phyloP scores from a whole-genome alignment of 2,888 invertebrate genomes.

The Schizotus pectinicornis region DNA sequence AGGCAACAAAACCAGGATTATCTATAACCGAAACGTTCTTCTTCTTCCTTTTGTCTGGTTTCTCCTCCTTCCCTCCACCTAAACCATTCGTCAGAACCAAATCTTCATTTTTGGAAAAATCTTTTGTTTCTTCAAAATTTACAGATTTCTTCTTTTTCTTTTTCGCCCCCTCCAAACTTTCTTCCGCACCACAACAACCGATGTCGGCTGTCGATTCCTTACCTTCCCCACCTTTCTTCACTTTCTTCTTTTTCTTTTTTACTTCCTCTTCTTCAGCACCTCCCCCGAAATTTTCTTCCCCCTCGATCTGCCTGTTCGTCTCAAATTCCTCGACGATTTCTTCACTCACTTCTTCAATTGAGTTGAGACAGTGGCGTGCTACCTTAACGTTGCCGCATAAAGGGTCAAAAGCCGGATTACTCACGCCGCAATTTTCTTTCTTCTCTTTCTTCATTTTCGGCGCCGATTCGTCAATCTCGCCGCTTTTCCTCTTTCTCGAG shows the following conservation, averaged over 20 bases:
- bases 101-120: neutral
- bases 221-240: constrained; percentile 7
- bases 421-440: constrained; percentile 36
- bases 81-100: neutral
- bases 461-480: constrained; percentile 6
- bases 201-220: neutral
- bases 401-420: constrained; percentile 52
- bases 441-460: constrained; percentile 24
- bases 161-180: constrained; percentile 6
- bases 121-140: constrained; percentile 10
- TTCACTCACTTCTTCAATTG: constrained; percentile 43
- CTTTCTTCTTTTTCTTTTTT: constrained; percentile 25
- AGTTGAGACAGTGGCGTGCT: constrained; percentile 43
- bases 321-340: constrained; percentile 32
- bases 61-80: too few species aligned
- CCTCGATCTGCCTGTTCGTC: constrained; percentile 5
- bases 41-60: constrained; percentile 30
- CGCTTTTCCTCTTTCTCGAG: constrained; percentile 5
- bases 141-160: constrained; percentile 27
- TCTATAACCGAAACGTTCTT: constrained; percentile 10
- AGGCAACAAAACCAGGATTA: neutral
- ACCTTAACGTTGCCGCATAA: constrained; percentile 37
- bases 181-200: constrained; percentile 12
- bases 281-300: constrained; percentile 4
- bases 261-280: constrained; percentile 8